A percentile compares a stretch with the other conserved stretches of the same genome.
These are phyloP conservation scores for Melospiza georgiana DNA, from an alignment of 2,113 vertebrate species.

Conservation along the genomic window DNA sequence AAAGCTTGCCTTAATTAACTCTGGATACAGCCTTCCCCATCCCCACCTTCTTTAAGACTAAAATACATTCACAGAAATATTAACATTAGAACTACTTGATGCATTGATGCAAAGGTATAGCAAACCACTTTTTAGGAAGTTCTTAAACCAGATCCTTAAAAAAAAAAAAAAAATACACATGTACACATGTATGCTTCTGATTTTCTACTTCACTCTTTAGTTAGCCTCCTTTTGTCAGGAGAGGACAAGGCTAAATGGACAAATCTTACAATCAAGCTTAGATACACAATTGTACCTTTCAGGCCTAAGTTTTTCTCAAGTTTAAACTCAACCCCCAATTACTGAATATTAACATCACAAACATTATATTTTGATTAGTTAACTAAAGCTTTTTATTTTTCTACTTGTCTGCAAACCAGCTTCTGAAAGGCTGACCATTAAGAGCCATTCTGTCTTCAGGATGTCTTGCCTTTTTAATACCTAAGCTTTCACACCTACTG, in stretches of 20 bases:
- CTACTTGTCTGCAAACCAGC: background rate
- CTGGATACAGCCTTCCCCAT: background rate
- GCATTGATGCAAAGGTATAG: background rate
- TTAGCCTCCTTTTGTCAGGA: background rate
- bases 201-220: background rate
- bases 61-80: background rate
- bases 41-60: background rate
- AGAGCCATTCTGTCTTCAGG: background rate
- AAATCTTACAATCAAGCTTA: background rate
- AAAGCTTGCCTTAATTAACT: background rate
- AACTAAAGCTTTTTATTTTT: background rate
- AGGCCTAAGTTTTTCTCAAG: background rate
- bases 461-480: background rate
- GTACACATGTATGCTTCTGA: background rate
- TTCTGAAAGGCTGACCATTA: background rate
- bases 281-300: background rate
- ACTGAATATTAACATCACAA: background rate
- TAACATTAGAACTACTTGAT: background rate
- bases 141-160: background rate
- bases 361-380: background rate
- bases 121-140: background rate
- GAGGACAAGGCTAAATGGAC: background rate
- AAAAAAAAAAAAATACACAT: no score
- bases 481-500: background rate
- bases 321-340: background rate